A percentile compares a stretch with the other conserved stretches of the same genome.
Conservation (phyloP, 2,113 vertebrate species). For the Arizona elegans region DNA sequence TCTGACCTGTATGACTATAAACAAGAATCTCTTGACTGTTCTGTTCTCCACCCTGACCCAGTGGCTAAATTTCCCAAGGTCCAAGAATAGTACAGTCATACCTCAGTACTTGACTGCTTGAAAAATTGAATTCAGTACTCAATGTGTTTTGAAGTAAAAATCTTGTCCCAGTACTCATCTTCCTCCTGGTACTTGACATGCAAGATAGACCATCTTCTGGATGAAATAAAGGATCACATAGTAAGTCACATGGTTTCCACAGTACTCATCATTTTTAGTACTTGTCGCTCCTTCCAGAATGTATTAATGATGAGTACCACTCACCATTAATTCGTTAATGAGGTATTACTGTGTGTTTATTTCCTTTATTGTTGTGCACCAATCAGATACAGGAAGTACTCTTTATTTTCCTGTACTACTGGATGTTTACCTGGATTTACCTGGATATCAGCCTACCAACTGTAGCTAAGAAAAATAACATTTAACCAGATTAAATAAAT, state of each 20-base stretch:
- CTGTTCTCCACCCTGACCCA: neutral
- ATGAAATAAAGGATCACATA: neutral
- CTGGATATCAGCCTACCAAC: neutral
- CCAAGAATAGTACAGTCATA: neutral
- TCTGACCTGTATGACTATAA: neutral
- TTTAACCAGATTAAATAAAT: neutral
- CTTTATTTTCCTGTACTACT: neutral
- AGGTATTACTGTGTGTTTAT: neutral
- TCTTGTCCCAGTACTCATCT: neutral
- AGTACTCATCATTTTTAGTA: neutral
- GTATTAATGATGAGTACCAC: neutral
- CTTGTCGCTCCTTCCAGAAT: neutral
- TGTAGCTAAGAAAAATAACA: neutral
- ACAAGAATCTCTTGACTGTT: neutral
- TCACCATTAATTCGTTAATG: no score
- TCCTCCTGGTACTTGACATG: neutral
- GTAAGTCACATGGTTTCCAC: neutral
- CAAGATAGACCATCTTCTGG: neutral
- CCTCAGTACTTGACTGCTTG: neutral
- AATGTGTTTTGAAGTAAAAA: neutral
- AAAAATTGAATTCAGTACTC: neutral
- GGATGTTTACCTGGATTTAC: neutral
- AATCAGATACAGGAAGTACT: neutral
- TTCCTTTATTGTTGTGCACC: neutral
- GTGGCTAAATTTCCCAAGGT: neutral